Evolutionary conservation across 2,888 invertebrate species (phyloP), one percentile per base, ranked within the genome.

Genomic region (Listrodromus nycthemerus): DNA sequence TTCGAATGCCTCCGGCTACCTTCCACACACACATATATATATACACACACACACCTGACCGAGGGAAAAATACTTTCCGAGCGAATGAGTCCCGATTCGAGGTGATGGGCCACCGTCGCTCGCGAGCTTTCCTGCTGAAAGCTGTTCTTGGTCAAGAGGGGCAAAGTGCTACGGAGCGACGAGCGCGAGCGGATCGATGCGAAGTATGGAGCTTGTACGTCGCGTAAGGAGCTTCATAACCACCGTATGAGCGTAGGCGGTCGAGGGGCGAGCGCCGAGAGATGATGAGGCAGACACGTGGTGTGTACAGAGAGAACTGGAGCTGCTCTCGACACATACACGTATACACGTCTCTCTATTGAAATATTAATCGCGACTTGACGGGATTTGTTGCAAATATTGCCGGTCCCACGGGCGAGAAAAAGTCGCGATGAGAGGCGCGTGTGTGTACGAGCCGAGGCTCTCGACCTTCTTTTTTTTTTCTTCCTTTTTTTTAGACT

Each of bases 61-160:
- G 61, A 74, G 69, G 77, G 76, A 74, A 84, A 90, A 89, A 90
- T 89, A 90, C 87, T 88, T 91, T 91, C 88, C 89, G 77, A 86
- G 83, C 86, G 87, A 88, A 87, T 87, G 89, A 90, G 86, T 89
- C 86, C 87, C 88, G 87, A 89, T 87, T 87, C 88, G 87, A 87
- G 87, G 87, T 89, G 90, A 91, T 90, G 90, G 90, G 83, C 86
- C 52, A 67, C 50, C 58, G 48, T 45, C 52, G 76, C 66, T 61
- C 67, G 58, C 24, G 27, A 13, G 27, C 24, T 16, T 2, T 10
- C 24, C 24, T 30, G 86, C 88, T 88, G 89, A 91, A 89, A 89
- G 89, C 89, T 87, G 87, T 84, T 89, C 88, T 87, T 85, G 89
- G 89, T 86, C 87, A 89, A 91, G 90, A 88, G 87, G 88, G 86